These are phyloP conservation scores for Acholoe squamosa DNA, from an alignment of 2,888 invertebrate genomes.

Conservation along the genomic window DNA sequence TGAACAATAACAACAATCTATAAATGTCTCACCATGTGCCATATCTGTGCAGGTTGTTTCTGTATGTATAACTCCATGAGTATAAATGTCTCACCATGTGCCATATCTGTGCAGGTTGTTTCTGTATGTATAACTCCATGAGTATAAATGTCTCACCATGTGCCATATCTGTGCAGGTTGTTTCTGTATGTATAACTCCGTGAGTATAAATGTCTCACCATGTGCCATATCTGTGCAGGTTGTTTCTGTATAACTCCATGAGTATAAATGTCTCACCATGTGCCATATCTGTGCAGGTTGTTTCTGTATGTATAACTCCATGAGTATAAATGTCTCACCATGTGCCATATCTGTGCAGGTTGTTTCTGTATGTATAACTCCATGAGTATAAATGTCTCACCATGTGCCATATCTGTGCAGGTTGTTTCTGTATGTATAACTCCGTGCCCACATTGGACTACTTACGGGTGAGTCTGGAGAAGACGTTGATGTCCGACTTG, in stretches of 20 bases:
- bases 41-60: no score
- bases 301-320: conserved; percentile 90
- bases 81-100: no score
- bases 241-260: no score
- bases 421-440: conserved; percentile 88
- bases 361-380: no score
- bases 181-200: conserved; percentile 90
- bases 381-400: conserved; percentile 87
- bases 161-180: conserved; percentile 86
- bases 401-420: conserved; percentile 77
- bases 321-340: conserved; percentile 93
- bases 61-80: no score
- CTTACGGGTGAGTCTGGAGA: conserved; percentile 94
- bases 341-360: no score
- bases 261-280: no score
- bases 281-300: conserved; percentile 81
- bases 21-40: no score
- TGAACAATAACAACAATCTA: no score
- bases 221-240: no score
- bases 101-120: conserved; percentile 73
- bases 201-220: conserved; percentile 92
- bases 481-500: conserved; percentile 93
- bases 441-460: conserved; percentile 96
- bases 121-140: conserved; percentile 91
- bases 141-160: no score